phyloP scores from a whole-genome alignment of 2,113 vertebrate genomes.

The Cyanoderma ruficeps region DNA sequence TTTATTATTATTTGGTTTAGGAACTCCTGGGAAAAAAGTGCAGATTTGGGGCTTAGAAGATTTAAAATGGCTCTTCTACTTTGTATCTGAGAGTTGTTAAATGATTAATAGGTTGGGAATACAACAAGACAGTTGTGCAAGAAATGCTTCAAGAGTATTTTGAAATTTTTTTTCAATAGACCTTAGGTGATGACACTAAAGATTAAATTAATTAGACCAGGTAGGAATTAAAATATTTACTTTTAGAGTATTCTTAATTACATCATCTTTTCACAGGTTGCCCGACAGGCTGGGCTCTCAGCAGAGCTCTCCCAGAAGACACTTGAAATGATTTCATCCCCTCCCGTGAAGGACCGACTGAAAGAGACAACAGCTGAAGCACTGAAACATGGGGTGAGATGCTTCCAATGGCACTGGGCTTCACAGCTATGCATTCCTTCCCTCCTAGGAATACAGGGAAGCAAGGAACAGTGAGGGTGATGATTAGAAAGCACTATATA shows the following conservation, averaged over 20 bases:
- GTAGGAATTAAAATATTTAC: not conserved
- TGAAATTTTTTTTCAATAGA: not conserved
- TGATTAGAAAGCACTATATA: not conserved
- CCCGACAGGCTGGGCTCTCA: slow-evolving; percentile 81
- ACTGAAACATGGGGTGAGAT: slow-evolving; percentile 80
- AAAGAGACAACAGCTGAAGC: slow-evolving; percentile 80
- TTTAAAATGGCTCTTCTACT: not conserved
- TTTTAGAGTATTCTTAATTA: not conserved
- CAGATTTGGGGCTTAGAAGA: not conserved
- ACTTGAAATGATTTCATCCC: slow-evolving; percentile 68
- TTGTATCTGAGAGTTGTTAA: not conserved
- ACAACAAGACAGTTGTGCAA: not conserved
- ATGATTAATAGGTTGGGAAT: not conserved
- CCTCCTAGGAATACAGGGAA: not conserved
- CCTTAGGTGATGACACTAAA: not conserved
- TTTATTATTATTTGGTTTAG: not conserved
- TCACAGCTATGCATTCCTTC: not conserved
- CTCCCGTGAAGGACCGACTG: slow-evolving; percentile 85
- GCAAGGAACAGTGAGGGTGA: not conserved
- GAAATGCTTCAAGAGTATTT: not conserved
- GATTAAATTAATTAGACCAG: not conserved
- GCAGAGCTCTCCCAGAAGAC: slow-evolving; percentile 65
- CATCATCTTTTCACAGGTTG: slow-evolving; percentile 72
- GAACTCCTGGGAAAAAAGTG: not conserved
- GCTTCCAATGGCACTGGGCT: not conserved